Conservation (phyloP, 2,888 invertebrate genomes). For the Cephus nigrinus region DNA sequence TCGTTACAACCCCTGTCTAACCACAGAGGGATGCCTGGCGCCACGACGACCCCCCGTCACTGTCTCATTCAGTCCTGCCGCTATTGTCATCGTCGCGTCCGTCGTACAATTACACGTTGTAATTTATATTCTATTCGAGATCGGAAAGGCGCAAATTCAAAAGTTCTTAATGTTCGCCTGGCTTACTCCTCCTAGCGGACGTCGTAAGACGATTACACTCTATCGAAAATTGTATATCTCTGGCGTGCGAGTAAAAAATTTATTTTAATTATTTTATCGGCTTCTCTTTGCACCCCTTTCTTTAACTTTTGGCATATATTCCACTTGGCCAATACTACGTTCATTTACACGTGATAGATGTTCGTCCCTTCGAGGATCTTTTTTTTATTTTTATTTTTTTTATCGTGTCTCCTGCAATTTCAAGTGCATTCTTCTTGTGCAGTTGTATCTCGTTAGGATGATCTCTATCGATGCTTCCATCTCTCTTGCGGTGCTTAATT, state of each 20-base stretch:
- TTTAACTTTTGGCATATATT: background rate
- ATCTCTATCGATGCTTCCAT: background rate
- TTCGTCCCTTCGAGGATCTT: background rate
- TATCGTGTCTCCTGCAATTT: background rate
- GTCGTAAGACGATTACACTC: too few relatives aligned
- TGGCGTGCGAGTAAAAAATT: background rate
- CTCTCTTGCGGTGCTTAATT: background rate
- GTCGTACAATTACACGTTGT: background rate
- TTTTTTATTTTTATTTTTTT: background rate
- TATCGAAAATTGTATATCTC: background rate
- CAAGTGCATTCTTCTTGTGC: background rate
- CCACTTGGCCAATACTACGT: background rate
- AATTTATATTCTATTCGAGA: background rate
- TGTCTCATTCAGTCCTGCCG: background rate
- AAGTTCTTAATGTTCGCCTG: background rate
- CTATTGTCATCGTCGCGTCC: background rate
- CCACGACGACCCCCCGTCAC: slow-evolving; percentile 28
- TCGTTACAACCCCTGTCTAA: slow-evolving; percentile 22
- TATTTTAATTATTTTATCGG: background rate
- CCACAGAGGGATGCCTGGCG: slow-evolving; percentile 30
- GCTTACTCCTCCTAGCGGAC: background rate
- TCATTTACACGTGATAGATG: background rate
- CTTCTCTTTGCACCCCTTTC: background rate
- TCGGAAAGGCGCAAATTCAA: background rate
- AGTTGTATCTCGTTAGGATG: background rate